Evolutionary conservation across 2,888 invertebrate genomes (phyloP), one percentile per base, ranked within the genome.

Genomic region (Tribolium freemani): DNA sequence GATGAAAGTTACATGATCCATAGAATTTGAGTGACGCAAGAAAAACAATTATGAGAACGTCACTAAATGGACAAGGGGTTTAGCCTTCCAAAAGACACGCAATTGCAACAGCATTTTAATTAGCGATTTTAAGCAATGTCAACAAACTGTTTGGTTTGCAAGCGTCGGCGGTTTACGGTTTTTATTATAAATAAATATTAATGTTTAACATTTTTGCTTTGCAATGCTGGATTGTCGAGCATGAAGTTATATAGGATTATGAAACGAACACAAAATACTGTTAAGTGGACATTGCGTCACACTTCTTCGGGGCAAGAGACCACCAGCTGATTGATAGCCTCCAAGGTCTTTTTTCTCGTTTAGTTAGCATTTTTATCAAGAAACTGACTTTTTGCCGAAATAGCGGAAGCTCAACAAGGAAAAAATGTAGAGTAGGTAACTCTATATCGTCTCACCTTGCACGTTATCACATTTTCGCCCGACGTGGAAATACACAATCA

Each of bases 131-230:
- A 9, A 11, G 51, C 67, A 57, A 67, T 69, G 60, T 69, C 60
- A 60, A 69, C 51, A 69, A 69, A 60, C 60, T 69, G 13, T 53
- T 51, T 50, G 11, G 58, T 58, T 57, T 56, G 56, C 58, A 21
- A 68, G 57, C 69, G 60, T 69, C 69, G 69, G 60, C 69, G 60
- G 51, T 69, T 60, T 60, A 58, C 46, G 60, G 11, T 51, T 69
- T 16, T 69, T 60, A 45, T 60, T 11, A n/a, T 38, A 69, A 60
- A 69, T 60, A 69, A 69, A 69, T 57, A 68, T 53, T 38, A 51
- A 38, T 68, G 58, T 45, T 67, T 48, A 30, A 38, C 51, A 31
- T 53, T 38, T 38, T 38, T 38, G 38, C 38, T 38, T 58, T 11
- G 48, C 61, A 31, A 20, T 44, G 8, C 16, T 61, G 8, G 11